phyloP scores from a whole-genome alignment of 2,113 vertebrate genomes.

The Saccopteryx bilineata region DNA sequence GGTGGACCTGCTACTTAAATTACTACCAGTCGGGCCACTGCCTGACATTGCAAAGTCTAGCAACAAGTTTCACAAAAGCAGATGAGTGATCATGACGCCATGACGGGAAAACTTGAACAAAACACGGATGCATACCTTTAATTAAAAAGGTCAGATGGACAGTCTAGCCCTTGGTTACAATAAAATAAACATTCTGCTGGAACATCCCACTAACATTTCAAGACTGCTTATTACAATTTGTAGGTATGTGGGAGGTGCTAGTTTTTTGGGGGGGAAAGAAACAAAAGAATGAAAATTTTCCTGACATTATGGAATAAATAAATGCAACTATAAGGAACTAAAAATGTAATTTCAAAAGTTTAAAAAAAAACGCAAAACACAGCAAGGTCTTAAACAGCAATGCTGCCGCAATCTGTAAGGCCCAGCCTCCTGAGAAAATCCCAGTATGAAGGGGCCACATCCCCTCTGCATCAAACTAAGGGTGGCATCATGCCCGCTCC shows the following conservation, averaged over 20 bases:
- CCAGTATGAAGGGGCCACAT: rapidly evolving
- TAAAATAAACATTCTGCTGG: not conserved
- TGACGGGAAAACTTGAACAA: not conserved
- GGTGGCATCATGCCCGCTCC: rapidly evolving
- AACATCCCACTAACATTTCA: not conserved
- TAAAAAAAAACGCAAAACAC: not conserved
- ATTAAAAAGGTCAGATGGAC: not conserved
- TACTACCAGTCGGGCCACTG: rapidly evolving
- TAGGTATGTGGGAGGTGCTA: not conserved
- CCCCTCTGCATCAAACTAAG: not conserved
- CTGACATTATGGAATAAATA: not conserved
- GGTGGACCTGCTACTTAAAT: not conserved
- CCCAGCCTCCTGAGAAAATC: too few relatives aligned
- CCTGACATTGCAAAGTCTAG: not conserved
- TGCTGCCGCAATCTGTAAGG: not conserved
- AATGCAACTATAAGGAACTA: not conserved
- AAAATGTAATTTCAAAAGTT: not conserved
- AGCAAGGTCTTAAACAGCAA: not conserved
- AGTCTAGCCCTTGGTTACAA: not conserved
- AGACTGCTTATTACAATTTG: not conserved
- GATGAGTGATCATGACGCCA: not conserved
- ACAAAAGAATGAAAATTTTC: not conserved
- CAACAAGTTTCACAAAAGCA: not conserved
- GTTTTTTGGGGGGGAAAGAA: not conserved
- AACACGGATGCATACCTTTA: not conserved